Evolutionary conservation across 2,113 vertebrate species (phyloP).

Genomic region (Leptosomus discolor): DNA sequence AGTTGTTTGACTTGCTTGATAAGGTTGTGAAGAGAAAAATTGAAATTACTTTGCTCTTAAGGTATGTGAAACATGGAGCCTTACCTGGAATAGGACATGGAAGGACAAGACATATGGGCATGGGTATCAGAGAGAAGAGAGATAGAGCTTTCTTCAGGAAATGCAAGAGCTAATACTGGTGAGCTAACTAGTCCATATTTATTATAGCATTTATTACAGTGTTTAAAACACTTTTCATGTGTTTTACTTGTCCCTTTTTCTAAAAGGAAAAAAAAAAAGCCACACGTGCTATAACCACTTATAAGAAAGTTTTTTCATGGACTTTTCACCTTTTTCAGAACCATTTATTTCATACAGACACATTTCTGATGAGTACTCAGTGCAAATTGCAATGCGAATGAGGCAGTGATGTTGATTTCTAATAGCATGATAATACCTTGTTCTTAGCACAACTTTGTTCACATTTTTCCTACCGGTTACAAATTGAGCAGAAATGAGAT

Average conservation of each 20-base stretch:
- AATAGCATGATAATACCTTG: neutral
- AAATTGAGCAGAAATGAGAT: neutral
- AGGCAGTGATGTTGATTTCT: neutral
- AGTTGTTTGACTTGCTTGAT: neutral
- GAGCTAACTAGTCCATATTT: neutral
- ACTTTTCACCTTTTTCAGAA: neutral
- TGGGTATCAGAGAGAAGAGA: neutral
- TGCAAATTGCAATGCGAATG: neutral
- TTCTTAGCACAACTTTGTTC: neutral
- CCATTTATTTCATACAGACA: neutral
- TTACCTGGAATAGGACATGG: neutral
- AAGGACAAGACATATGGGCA: neutral
- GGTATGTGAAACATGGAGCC: neutral
- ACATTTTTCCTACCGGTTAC: neutral
- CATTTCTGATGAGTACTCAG: neutral
- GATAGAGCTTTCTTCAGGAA: neutral
- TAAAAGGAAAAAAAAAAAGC: neutral
- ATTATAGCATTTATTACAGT: neutral
- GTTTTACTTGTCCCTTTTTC: neutral
- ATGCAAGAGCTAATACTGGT: neutral
- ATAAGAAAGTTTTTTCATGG: neutral
- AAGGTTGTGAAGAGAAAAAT: neutral
- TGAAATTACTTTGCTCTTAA: neutral
- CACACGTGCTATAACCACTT: neutral
- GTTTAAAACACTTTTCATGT: neutral